Evolutionary conservation across 2,888 invertebrate genomes (phyloP).

Genomic region (Agrilus mali): DNA sequence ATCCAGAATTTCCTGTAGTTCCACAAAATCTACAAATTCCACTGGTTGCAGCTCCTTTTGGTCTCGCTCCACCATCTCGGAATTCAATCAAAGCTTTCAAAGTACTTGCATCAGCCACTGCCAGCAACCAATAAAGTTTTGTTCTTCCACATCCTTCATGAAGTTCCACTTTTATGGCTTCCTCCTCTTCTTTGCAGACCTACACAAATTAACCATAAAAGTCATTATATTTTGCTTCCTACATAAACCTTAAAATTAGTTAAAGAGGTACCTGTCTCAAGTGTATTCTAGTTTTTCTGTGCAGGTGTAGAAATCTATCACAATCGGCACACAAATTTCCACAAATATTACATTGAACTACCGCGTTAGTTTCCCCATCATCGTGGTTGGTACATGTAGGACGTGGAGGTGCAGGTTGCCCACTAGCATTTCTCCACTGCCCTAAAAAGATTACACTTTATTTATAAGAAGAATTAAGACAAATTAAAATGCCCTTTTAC

Average conservation of each 20-base stretch:
- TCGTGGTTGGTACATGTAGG: conserved; percentile 94
- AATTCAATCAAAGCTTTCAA: conserved; percentile 86
- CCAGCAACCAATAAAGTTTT: conserved; percentile 88
- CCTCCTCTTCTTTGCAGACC: conserved; percentile 93
- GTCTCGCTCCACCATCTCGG: conserved; percentile 55
- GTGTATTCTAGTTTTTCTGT: conserved; percentile 73
- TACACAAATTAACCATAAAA: conserved; percentile 20
- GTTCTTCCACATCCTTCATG: conserved; percentile 94
- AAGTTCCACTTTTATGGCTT: conserved; percentile 91
- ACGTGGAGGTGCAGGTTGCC: conserved; percentile 46
- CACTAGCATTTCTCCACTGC: conserved; percentile 59
- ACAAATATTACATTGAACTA: conserved; percentile 84
- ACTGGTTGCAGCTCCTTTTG: conserved; percentile 30
- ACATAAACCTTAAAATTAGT: neutral
- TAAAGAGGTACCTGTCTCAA: conserved; percentile 60
- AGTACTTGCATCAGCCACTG: conserved; percentile 86
- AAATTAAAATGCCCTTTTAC: conserved; percentile 10
- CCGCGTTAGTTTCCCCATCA: conserved; percentile 84
- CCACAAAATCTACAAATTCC: conserved; percentile 90
- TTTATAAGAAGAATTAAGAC: too few relatives aligned
- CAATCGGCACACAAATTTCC: conserved; percentile 93
- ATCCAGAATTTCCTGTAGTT: conserved; percentile 65
- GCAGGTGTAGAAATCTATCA: conserved; percentile 88
- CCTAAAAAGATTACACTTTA: conserved; percentile 37
- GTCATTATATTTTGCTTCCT: neutral